Conservation (phyloP, 2,888 invertebrate genomes). For the Osmoderma eremita region DNA sequence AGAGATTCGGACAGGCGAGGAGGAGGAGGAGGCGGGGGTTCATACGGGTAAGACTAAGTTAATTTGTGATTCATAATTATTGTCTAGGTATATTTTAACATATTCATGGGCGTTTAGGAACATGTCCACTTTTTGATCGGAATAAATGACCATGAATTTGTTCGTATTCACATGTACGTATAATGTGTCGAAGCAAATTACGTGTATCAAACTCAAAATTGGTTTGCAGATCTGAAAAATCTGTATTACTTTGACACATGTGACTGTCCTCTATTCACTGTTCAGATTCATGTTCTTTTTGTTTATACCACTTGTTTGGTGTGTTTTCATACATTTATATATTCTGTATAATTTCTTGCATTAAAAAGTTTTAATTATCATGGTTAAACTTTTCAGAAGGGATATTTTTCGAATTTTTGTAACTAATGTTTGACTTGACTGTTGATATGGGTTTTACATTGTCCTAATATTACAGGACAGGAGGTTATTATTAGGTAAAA, state of each 20-base stretch:
- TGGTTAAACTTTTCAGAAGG: conserved; percentile 52
- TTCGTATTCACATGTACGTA: conserved; percentile 28
- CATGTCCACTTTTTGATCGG: background rate
- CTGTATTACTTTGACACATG: conserved; percentile 9
- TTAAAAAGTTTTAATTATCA: conserved; percentile 41
- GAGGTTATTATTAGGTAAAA: background rate
- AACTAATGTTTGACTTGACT: conserved; percentile 42
- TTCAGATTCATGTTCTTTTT: conserved; percentile 8
- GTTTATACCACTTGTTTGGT: conserved; percentile 25
- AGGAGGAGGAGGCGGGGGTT: conserved; percentile 68
- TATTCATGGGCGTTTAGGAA: conserved; percentile 21
- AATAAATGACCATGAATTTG: conserved; percentile 26
- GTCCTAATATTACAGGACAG: background rate
- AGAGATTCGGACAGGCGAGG: conserved; percentile 68
- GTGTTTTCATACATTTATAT: conserved; percentile 7
- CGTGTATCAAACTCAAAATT: background rate
- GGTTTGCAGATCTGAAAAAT: background rate
- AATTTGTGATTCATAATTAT: conserved; percentile 6
- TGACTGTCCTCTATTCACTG: conserved; percentile 6
- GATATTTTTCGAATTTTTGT: conserved; percentile 41
- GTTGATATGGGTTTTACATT: conserved; percentile 31
- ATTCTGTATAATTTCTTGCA: conserved; percentile 20
- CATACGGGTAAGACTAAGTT: conserved; percentile 68
- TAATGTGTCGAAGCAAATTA: conserved; percentile 6
- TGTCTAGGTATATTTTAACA: conserved; percentile 11